Evolutionary conservation across 2,797 vertebrate species (phyloP).

Genomic region (Catharus ustulatus): DNA sequence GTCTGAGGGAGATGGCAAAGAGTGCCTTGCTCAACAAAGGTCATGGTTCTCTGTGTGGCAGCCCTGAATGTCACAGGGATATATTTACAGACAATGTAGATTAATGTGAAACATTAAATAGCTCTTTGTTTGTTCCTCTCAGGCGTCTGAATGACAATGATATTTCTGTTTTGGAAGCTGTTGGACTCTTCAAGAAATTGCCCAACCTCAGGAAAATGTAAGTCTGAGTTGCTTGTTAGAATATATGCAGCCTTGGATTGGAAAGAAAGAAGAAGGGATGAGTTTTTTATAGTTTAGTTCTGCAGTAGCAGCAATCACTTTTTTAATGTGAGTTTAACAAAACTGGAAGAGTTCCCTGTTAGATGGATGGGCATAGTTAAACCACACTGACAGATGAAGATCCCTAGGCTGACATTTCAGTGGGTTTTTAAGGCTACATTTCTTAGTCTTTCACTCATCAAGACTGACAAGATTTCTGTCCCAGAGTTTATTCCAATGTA

Average conservation of each 20-base stretch:
- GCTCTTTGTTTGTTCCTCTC: conserved; percentile 57
- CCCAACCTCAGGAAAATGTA: conserved; percentile 95
- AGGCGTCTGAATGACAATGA: conserved; percentile 98
- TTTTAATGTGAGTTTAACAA: not conserved
- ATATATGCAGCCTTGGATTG: not conserved
- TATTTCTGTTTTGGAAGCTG: conserved; percentile 87
- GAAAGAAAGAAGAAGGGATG: not conserved
- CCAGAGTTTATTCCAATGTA: not conserved
- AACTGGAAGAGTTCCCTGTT: not conserved
- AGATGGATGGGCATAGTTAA: not conserved
- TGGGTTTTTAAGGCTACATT: not conserved
- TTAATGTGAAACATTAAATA: not conserved
- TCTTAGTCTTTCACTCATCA: not conserved
- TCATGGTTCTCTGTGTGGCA: not conserved
- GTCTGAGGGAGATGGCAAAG: not conserved
- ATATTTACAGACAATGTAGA: not conserved
- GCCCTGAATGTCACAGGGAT: not conserved
- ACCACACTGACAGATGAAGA: not conserved
- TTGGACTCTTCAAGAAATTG: conserved; percentile 91
- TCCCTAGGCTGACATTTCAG: not conserved
- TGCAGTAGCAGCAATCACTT: not conserved
- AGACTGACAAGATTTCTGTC: not conserved
- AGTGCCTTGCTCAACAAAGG: conserved; percentile 10
- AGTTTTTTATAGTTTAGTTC: not conserved
- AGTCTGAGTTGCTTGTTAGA: conserved; percentile 54